phyloP scores from a whole-genome alignment of 2,797 vertebrate genomes.

The Neosilurus hyrtlii region DNA sequence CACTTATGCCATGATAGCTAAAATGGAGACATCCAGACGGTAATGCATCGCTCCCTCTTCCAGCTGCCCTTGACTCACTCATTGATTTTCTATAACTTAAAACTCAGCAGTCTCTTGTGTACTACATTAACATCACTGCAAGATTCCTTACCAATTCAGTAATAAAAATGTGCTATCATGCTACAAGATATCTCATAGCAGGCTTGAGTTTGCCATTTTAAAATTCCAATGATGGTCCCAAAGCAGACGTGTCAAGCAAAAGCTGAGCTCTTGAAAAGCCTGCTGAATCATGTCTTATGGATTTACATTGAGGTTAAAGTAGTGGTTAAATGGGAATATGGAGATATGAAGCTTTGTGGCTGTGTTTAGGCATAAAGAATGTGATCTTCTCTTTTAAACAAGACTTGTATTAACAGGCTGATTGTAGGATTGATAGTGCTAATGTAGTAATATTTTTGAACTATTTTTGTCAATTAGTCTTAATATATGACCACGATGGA shows the following conservation, averaged over 20 bases:
- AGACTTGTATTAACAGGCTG: neutral
- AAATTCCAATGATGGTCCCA: neutral
- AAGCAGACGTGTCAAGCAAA: neutral
- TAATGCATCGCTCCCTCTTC: constrained; percentile 13
- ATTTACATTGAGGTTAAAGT: neutral
- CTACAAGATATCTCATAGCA: neutral
- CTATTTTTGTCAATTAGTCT: too few species aligned
- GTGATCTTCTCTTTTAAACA: neutral
- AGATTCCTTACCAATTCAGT: neutral
- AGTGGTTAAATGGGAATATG: neutral
- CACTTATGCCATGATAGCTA: constrained; percentile 10
- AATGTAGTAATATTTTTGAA: neutral
- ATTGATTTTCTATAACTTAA: constrained; percentile 42
- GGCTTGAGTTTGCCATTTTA: neutral
- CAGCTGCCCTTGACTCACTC: constrained; percentile 20
- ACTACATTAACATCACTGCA: constrained; percentile 23
- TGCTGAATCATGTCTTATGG: constrained; percentile 14
- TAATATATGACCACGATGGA: too few species aligned
- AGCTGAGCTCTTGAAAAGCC: neutral
- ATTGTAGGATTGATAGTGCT: neutral
- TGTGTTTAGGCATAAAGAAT: neutral
- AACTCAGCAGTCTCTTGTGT: neutral
- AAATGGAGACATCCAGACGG: constrained; percentile 20
- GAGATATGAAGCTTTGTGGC: neutral
- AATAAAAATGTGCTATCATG: neutral